Percentiles rank a stretch among this genome's conserved stretches.
These are phyloP conservation scores for Sturmia bella DNA, from an alignment of 2,888 invertebrate genomes.

Conservation along the genomic window DNA sequence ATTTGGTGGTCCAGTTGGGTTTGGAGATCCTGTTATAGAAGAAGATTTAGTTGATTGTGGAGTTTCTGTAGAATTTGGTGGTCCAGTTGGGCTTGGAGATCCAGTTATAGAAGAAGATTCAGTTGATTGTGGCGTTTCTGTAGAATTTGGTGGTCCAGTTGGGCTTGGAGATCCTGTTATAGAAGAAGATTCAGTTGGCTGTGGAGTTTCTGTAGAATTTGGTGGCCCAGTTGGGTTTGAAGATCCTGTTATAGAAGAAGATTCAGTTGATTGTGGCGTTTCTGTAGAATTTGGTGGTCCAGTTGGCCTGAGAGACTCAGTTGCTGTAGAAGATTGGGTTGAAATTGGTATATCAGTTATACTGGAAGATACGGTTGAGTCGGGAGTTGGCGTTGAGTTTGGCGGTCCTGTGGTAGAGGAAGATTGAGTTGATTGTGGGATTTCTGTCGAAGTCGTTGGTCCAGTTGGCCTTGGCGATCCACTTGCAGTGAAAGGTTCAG, in stretches of 20 bases:
- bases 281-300: constrained; percentile 56
- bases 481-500: neutral
- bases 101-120: neutral
- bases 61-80: neutral
- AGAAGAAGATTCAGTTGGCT: neutral
- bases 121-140: constrained; percentile 1
- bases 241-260: neutral
- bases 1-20: constrained; percentile 8
- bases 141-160: neutral
- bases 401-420: neutral
- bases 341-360: constrained; percentile 3
- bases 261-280: neutral
- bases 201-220: neutral
- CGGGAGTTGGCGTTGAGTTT: neutral
- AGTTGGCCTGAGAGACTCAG: constrained; percentile 20
- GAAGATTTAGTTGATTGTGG: neutral
- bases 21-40: neutral
- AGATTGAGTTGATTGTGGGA: neutral
- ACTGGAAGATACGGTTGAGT: neutral
- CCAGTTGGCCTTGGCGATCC: no score
- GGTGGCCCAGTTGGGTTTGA: neutral
- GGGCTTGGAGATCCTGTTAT: neutral
- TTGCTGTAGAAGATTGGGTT: neutral
- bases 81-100: neutral
- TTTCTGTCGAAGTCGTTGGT: no score